phyloP scores from a whole-genome alignment of 2,113 vertebrate genomes.

The Xiphophorus hellerii region DNA sequence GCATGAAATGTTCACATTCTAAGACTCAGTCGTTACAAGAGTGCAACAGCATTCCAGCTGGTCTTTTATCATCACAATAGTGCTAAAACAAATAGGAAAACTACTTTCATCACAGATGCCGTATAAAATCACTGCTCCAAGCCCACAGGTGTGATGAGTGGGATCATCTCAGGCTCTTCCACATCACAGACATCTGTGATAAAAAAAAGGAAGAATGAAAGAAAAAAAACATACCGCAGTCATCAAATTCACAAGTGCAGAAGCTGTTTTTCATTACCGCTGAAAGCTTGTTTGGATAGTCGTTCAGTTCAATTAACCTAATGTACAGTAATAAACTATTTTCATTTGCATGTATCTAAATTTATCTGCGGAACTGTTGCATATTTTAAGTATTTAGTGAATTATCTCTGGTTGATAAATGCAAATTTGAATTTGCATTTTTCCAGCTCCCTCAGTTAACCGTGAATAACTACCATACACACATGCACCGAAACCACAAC shows the following conservation, averaged over 20 bases:
- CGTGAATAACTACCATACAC: constrained; percentile 8
- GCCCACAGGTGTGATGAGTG: neutral
- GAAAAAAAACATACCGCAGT: neutral
- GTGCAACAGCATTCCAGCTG: too few relatives aligned
- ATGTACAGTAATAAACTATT: constrained; percentile 22
- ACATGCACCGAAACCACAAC: constrained; percentile 21
- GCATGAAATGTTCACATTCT: neutral
- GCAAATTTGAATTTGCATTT: neutral
- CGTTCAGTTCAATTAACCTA: constrained; percentile 39
- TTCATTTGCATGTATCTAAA: constrained; percentile 16
- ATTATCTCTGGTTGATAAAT: constrained; percentile 7
- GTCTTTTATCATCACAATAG: neutral
- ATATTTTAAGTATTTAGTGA: neutral
- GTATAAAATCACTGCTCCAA: neutral
- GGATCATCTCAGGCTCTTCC: neutral
- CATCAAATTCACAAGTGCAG: constrained; percentile 1
- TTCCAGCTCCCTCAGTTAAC: neutral
- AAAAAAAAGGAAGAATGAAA: neutral
- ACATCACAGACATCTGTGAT: neutral
- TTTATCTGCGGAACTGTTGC: constrained; percentile 8
- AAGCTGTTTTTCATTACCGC: constrained; percentile 57
- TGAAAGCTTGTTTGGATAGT: constrained; percentile 39
- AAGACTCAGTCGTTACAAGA: neutral
- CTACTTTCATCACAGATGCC: neutral
- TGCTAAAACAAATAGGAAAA: neutral